A percentile compares a stretch with the other conserved stretches of the same genome.
Evolutionary conservation across 2,888 invertebrate species (phyloP).

Genomic region (Nephrotoma guestfalica): DNA sequence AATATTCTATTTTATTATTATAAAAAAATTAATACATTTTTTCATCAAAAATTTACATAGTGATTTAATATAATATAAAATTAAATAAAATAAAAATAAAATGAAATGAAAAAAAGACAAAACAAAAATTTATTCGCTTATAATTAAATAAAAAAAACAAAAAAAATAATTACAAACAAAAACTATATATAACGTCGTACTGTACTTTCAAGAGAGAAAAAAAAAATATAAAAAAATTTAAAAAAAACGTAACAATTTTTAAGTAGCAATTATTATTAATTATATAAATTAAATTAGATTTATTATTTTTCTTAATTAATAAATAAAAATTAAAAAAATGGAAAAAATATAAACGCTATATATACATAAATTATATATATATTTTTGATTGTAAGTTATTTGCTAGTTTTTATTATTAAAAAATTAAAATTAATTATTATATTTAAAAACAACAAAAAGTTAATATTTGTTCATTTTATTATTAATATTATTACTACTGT

Average conservation of each 20-base stretch:
- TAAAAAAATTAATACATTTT: not conserved
- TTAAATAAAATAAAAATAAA: not conserved
- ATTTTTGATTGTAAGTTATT: not conserved
- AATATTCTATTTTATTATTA: not conserved
- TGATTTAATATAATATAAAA: not conserved
- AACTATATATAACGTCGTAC: not conserved
- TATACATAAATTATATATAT: not conserved
- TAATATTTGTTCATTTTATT: not conserved
- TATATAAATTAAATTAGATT: not conserved
- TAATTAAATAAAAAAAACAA: not conserved
- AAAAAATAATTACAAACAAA: not conserved
- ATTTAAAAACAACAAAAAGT: not conserved
- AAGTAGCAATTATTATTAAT: not conserved
- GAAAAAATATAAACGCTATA: not conserved
- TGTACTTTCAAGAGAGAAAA: not conserved
- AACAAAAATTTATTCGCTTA: not conserved
- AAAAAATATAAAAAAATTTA: not conserved
- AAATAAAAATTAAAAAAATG: not conserved
- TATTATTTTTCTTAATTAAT: not conserved
- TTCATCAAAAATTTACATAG: not conserved
- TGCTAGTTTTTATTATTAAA: not conserved
- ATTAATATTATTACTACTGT: not conserved
- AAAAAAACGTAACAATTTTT: not conserved
- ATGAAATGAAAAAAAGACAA: not conserved
- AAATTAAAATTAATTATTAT: not conserved